Conservation (phyloP, 35 echinoderm and acorn worm species). For the Apostichopus japonicus region DNA sequence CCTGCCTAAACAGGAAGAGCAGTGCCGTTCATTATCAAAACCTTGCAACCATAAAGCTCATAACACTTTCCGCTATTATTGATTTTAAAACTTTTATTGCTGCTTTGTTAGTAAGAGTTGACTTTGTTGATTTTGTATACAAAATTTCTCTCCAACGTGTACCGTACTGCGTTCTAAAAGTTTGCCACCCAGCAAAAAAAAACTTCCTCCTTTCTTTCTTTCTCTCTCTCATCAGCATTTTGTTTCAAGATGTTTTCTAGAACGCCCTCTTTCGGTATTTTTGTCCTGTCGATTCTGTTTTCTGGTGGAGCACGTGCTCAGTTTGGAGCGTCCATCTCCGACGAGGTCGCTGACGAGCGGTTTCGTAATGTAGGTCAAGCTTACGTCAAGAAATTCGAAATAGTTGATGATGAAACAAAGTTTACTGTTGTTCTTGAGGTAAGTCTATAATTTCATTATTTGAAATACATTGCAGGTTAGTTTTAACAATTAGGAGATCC, state of each 20-base stretch:
- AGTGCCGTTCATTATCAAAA: too few relatives aligned
- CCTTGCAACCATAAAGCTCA: too few relatives aligned
- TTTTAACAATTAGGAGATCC: neutral
- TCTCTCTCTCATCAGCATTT: neutral
- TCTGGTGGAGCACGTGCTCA: neutral
- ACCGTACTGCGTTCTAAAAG: too few relatives aligned
- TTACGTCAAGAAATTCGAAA: conserved; percentile 67
- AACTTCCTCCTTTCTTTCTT: too few relatives aligned
- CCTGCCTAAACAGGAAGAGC: too few relatives aligned
- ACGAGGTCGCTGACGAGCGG: conserved; percentile 55
- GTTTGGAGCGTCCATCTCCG: conserved; percentile 27
- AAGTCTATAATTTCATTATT: conserved; percentile 8
- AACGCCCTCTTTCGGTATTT: neutral
- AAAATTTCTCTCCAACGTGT: too few relatives aligned
- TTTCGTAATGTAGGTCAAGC: conserved; percentile 78
- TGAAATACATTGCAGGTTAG: neutral
- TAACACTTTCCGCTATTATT: too few relatives aligned
- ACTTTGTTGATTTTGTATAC: too few relatives aligned
- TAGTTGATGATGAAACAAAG: conserved; percentile 45
- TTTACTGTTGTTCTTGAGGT: conserved; percentile 75
- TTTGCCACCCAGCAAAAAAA: too few relatives aligned
- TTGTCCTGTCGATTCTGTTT: neutral
- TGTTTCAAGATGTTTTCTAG: conserved; percentile 29
- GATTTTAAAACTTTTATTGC: too few relatives aligned
- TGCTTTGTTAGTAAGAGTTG: too few relatives aligned